These are phyloP conservation scores for Ceryle rudis DNA, from an alignment of 2,797 vertebrate species.

Conservation along the genomic window DNA sequence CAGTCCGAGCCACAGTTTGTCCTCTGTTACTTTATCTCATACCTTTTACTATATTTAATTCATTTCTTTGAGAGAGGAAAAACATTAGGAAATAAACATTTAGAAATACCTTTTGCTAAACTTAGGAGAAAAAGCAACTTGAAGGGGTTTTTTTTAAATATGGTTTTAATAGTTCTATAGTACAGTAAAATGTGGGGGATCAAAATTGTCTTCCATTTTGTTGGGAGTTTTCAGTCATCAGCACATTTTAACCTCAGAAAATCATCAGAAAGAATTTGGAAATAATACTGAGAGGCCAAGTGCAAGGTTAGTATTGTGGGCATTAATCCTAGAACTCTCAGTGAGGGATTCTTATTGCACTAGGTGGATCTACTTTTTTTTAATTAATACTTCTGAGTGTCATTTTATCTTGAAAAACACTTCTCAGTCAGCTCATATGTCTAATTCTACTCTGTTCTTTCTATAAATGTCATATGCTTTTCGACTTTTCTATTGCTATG, in stretches of 20 bases:
- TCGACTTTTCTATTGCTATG: background rate
- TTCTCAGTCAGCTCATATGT: background rate
- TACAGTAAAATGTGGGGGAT: background rate
- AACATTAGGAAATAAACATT: background rate
- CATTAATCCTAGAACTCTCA: background rate
- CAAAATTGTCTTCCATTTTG: background rate
- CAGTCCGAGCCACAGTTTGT: constrained; percentile 1
- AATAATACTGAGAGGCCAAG: background rate
- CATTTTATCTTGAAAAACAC: background rate
- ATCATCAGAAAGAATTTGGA: background rate
- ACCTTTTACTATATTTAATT: background rate
- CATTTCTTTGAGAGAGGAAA: background rate
- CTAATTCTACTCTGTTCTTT: background rate
- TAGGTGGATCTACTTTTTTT: background rate
- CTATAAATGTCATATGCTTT: background rate
- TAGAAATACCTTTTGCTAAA: background rate
- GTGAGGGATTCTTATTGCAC: background rate
- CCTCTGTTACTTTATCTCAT: constrained; percentile 23
- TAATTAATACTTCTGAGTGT: background rate
- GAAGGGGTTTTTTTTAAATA: background rate
- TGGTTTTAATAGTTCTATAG: background rate
- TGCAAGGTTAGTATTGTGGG: background rate
- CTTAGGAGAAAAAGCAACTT: background rate
- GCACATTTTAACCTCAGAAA: background rate
- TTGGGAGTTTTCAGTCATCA: background rate